A percentile compares a stretch with the other conserved stretches of the same genome.
Conservation (phyloP, 2,888 invertebrate genomes). For the Resseliella maxima region DNA sequence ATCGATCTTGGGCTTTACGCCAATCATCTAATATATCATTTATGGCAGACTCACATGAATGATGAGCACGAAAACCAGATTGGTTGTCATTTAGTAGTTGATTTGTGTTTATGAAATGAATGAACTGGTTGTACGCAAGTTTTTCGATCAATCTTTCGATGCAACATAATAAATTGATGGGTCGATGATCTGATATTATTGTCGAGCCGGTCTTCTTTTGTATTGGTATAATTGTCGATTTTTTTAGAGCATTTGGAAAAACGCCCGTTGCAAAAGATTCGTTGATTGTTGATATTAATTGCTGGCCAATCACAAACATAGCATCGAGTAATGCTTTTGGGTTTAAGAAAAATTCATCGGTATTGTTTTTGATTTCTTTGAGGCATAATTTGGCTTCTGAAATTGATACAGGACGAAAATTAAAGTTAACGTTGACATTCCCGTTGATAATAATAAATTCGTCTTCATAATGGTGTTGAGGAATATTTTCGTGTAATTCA, state of each 20-base stretch:
- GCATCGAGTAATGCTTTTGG: too few species aligned
- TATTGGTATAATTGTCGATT: not conserved
- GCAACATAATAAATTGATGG: not conserved
- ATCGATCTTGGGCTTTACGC: not conserved
- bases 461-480: too few species aligned
- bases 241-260: not conserved
- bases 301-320: too few species aligned
- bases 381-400: too few species aligned
- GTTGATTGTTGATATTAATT: too few species aligned
- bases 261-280: too few species aligned
- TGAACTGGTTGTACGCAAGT: not conserved
- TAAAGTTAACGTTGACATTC: too few species aligned
- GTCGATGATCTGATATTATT: not conserved
- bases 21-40: not conserved
- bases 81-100: not conserved
- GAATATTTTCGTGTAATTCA: too few species aligned
- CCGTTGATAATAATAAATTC: too few species aligned
- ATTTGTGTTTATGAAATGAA: not conserved
- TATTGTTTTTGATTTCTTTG: too few species aligned
- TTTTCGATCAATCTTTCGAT: not conserved
- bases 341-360: too few species aligned
- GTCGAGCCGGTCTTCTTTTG: not conserved
- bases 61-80: not conserved
- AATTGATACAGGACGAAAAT: too few species aligned
- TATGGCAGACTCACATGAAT: not conserved